Evolutionary conservation across 2,113 vertebrate genomes (phyloP).

Genomic region (Galemys pyrenaicus): DNA sequence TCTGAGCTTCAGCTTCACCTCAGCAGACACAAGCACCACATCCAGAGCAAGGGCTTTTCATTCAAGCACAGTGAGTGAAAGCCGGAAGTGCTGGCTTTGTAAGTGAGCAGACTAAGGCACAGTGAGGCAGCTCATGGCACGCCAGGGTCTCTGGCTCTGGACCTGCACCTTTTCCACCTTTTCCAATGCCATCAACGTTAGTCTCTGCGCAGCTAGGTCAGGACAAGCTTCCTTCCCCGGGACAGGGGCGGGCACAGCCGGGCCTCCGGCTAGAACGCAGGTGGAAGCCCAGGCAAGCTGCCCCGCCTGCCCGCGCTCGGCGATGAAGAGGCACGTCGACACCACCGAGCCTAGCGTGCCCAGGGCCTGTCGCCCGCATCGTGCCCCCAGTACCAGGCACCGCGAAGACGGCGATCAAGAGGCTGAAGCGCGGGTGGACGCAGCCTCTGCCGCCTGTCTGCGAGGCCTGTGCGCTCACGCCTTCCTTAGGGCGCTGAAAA

Average conservation of each 20-base stretch:
- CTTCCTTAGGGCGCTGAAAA: neutral
- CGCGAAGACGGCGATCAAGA: conserved; percentile 67
- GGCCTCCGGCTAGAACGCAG: neutral
- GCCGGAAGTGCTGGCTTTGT: too few relatives aligned
- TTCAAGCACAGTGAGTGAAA: neutral
- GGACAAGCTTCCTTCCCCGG: neutral
- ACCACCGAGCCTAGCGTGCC: too few relatives aligned
- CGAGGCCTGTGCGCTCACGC: neutral
- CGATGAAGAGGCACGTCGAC: conserved; percentile 31
- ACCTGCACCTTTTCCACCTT: too few relatives aligned
- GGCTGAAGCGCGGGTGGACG: conserved; percentile 42
- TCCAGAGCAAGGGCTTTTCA: neutral
- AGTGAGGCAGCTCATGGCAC: too few relatives aligned
- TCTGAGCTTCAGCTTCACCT: neutral
- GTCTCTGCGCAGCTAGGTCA: neutral
- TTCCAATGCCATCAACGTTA: neutral
- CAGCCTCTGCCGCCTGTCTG: neutral
- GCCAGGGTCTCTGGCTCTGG: too few relatives aligned
- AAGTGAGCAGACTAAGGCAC: too few relatives aligned
- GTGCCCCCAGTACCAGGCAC: neutral
- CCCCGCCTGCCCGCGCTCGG: neutral
- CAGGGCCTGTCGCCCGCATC: too few relatives aligned
- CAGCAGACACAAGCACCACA: neutral
- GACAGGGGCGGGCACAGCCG: neutral
- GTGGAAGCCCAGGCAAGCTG: conserved; percentile 9